Conservation (phyloP, 2,113 vertebrate genomes). For the Naja naja region DNA sequence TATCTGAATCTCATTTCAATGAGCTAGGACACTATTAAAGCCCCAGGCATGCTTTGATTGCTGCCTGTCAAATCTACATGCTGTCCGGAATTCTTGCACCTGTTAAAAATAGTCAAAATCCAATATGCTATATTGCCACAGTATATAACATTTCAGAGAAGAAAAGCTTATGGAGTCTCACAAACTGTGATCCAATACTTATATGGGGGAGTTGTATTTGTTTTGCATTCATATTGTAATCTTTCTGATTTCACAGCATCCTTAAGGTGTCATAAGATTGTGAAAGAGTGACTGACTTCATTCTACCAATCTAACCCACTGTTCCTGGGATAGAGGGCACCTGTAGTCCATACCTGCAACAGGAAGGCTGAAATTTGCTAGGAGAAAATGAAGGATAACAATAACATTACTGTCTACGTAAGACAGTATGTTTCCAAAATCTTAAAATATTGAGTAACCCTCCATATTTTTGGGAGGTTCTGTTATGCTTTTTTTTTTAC, state of each 20-base stretch:
- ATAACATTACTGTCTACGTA: background rate
- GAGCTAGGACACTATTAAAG: constrained; percentile 28
- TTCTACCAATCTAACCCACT: background rate
- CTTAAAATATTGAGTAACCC: background rate
- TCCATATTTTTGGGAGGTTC: background rate
- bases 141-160: background rate
- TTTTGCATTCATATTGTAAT: background rate
- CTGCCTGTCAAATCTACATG: constrained; percentile 6
- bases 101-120: constrained; percentile 15
- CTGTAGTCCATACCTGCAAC: background rate
- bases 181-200: background rate
- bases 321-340: background rate
- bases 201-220: background rate
- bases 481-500: background rate
- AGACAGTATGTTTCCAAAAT: background rate
- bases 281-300: background rate
- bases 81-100: background rate
- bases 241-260: background rate
- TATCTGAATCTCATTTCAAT: constrained; percentile 30
- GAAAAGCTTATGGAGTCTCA: background rate
- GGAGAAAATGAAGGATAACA: background rate
- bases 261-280: background rate
- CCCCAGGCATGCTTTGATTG: background rate
- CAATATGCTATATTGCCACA: background rate
- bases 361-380: background rate